Evolutionary conservation across 2,888 invertebrate species (phyloP).

Genomic region (Mythimna ferrago): DNA sequence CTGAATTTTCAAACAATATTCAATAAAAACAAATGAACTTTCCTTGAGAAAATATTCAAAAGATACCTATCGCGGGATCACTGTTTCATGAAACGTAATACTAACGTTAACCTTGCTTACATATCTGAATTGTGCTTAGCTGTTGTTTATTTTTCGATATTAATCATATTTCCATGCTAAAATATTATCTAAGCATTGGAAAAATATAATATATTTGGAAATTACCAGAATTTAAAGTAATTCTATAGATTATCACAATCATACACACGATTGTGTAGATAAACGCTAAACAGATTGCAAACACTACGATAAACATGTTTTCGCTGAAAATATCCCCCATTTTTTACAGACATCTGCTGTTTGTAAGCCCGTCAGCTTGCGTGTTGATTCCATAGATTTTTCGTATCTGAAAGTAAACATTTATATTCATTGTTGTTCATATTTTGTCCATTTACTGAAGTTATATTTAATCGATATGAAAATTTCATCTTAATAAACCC

Average conservation of each 20-base stretch:
- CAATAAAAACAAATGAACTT: conserved; percentile 43
- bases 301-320: conserved; percentile 66
- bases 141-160: conserved; percentile 54
- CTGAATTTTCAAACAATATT: conserved; percentile 30
- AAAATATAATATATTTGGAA: conserved; percentile 68
- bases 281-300: conserved; percentile 64
- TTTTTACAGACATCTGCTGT: conserved; percentile 48
- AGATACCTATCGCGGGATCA: conserved; percentile 31
- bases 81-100: conserved; percentile 49
- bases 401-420: conserved; percentile 39
- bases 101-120: conserved; percentile 57
- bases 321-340: conserved; percentile 47
- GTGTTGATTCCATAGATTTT: conserved; percentile 12
- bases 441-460: conserved; percentile 20
- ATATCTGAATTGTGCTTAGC: conserved; percentile 53
- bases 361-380: conserved; percentile 19
- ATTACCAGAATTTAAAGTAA: conserved; percentile 64
- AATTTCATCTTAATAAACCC: no score
- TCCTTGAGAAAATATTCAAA: conserved; percentile 52
- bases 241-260: conserved; percentile 65
- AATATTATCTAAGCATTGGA: conserved; percentile 64
- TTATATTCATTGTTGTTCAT: conserved; percentile 19
- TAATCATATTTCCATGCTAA: conserved; percentile 61
- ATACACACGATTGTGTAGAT: conserved; percentile 62
- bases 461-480: neutral